Evolutionary conservation across 2,888 invertebrate species (phyloP), one percentile per base, ranked within the genome.

Genomic region (Cantharis rufa): DNA sequence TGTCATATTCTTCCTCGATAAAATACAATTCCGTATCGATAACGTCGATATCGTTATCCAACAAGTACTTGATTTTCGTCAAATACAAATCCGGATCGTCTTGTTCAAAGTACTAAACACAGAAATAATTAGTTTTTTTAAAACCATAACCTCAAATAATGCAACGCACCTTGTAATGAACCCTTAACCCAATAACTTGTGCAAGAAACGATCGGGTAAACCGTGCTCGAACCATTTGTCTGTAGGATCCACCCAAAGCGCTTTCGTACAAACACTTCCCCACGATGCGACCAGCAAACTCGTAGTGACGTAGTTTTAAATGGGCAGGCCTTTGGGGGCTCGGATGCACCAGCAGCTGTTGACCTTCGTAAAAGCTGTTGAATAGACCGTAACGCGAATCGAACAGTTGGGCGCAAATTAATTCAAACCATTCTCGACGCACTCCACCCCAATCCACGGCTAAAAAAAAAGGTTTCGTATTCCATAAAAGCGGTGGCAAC

Each of bases 241-340:
- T 91, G 89, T 96, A 96, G 13, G 94, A 92, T 75, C 96, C 95
- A 48, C 98, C 97, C 72, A 97, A 91, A 3, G 97, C 95, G 77
- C 96, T 96, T 90, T 98, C 98, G 87, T 96, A 97, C 83, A 98
- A 90, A 88, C 98, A 97, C 90, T 98, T 98, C 78, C 97, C 98
- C 62, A 98, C 96, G 83, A 98, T 92, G 89, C 95, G 95, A 72
- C 98, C 98, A 48, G 98, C 98, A 85, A 96, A 95, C 89, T 98
- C 97, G 87, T 94, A 97, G 89, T 97, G 94, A 83, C 96, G 95
- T 77, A 96, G 86, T 89, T 96, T 96, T 48, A 96, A 89, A 85
- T 94, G 91, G 3, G 93, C 84, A 5, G 94, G 92, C n/a, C 96
- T 90, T 83, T 92, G 91, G 1, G 93, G 93, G 89, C 96, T 96